These are phyloP conservation scores for Spheniscus humboldti DNA, from an alignment of 2,797 vertebrate genomes.

Conservation along the genomic window DNA sequence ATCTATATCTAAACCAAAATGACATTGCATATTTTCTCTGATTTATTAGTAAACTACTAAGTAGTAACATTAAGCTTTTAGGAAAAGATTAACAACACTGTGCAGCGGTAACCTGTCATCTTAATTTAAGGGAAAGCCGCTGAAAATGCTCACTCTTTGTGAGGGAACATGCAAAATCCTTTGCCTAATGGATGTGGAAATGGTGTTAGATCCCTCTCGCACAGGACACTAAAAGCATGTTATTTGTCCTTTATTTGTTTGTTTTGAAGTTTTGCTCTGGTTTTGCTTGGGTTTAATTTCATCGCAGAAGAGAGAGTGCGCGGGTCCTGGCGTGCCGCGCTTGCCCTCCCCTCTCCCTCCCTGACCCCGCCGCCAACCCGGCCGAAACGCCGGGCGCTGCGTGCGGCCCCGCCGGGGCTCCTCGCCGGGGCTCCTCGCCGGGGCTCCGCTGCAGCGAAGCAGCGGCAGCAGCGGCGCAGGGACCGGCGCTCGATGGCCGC, in stretches of 20 bases:
- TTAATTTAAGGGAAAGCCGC: slow-evolving; percentile 72
- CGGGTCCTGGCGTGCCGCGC: not conserved
- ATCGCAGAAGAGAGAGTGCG: not conserved
- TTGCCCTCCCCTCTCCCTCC: too few relatives aligned
- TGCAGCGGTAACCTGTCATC: slow-evolving; percentile 66
- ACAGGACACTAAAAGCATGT: not conserved
- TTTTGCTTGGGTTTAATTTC: not conserved
- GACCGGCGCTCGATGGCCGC: not conserved
- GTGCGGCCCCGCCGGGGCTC: not conserved
- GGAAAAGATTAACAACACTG: slow-evolving; percentile 73
- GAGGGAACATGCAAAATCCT: slow-evolving; percentile 53
- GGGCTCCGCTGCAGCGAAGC: not conserved
- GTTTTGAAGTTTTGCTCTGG: not conserved
- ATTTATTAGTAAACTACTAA: slow-evolving; percentile 79
- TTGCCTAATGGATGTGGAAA: slow-evolving; percentile 66
- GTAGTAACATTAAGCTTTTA: slow-evolving; percentile 79
- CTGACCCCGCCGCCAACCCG: rapidly evolving
- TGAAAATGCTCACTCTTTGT: slow-evolving; percentile 71
- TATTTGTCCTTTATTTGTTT: slow-evolving; percentile 11
- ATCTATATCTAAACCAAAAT: slow-evolving; percentile 66
- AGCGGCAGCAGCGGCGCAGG: too few relatives aligned
- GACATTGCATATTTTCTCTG: slow-evolving; percentile 69
- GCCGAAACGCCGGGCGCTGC: too few relatives aligned
- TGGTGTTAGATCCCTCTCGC: slow-evolving; percentile 7
- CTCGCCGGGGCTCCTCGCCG: not conserved